phyloP scores from a whole-genome alignment of 2,113 vertebrate species.

The Abramis brama region DNA sequence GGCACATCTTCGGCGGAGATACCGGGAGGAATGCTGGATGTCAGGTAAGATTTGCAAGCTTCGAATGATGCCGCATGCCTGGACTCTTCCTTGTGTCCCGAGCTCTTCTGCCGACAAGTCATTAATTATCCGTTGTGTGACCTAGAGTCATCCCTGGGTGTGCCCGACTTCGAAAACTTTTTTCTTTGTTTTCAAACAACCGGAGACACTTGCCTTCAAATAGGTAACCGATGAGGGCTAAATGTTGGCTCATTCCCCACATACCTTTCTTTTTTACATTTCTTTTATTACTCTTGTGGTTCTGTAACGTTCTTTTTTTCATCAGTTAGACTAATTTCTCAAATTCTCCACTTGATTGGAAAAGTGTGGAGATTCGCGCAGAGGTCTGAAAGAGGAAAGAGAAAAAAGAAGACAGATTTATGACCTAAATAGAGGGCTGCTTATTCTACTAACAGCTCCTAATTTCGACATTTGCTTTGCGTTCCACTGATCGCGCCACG shows the following conservation, averaged over 20 bases:
- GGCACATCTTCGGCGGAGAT: slow-evolving; percentile 43
- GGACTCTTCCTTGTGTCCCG: slow-evolving; percentile 63
- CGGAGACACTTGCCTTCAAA: slow-evolving; percentile 67
- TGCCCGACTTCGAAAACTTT: slow-evolving; percentile 64
- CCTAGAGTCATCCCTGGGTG: slow-evolving; percentile 68
- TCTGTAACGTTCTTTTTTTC: slow-evolving; percentile 11
- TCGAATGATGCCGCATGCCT: slow-evolving; percentile 61
- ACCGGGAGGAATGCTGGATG: slow-evolving; percentile 61
- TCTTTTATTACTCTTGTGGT: slow-evolving; percentile 7
- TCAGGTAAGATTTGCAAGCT: slow-evolving; percentile 78
- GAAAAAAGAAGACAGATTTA: slow-evolving; percentile 87
- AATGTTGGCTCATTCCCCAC: slow-evolving; percentile 34
- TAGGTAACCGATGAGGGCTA: slow-evolving; percentile 62
- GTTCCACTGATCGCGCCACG: slow-evolving; percentile 32
- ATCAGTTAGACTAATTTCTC: slow-evolving; percentile 38
- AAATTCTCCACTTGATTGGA: slow-evolving; percentile 42
- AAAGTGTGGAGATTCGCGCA: slow-evolving; percentile 59
- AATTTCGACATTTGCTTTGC: slow-evolving; percentile 54
- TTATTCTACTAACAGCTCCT: slow-evolving; percentile 75
- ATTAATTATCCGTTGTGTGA: slow-evolving; percentile 80
- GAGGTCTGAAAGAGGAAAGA: slow-evolving; percentile 70
- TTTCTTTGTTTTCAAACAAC: slow-evolving; percentile 57
- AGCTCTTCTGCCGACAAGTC: slow-evolving; percentile 68
- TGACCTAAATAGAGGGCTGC: slow-evolving; percentile 80
- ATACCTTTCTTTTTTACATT: not conserved